Percentiles rank a stretch among this genome's conserved stretches.
phyloP scores from a whole-genome alignment of 2,888 invertebrate species.

The Xylocampa areola region DNA sequence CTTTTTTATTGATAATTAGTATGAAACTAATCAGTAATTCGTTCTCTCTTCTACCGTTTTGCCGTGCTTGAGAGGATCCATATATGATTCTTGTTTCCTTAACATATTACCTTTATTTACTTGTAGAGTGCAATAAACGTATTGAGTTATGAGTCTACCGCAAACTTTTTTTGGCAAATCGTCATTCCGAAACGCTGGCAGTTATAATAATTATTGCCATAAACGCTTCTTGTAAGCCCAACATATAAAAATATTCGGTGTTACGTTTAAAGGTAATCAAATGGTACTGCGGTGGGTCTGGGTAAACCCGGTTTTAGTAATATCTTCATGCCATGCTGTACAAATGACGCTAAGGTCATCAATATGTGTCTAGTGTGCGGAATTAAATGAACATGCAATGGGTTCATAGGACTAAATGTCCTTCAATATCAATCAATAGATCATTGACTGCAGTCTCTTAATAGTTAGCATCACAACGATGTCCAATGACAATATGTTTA shows the following conservation, averaged over 20 bases:
- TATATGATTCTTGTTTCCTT: no score
- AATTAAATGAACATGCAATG: slow-evolving; percentile 20
- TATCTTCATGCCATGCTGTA: slow-evolving; percentile 27
- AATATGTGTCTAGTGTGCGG: slow-evolving; percentile 32
- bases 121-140: no score
- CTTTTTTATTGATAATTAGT: no score
- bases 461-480: background rate
- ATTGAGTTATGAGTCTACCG: background rate
- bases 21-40: no score
- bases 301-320: slow-evolving; percentile 38
- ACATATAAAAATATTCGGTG: slow-evolving; percentile 28
- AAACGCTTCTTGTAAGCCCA: slow-evolving; percentile 18
- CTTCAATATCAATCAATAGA: background rate
- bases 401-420: slow-evolving; percentile 18
- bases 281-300: slow-evolving; percentile 38
- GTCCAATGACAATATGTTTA: background rate
- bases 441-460: background rate
- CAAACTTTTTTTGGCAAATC: slow-evolving; percentile 2
- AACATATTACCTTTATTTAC: no score
- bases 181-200: slow-evolving; percentile 10
- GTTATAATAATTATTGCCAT: slow-evolving; percentile 28
- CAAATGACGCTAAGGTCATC: slow-evolving; percentile 23
- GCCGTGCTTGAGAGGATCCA: no score
- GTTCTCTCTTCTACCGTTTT: no score
- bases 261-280: slow-evolving; percentile 25